Percentiles rank a stretch among this genome's conserved stretches.
Evolutionary conservation across 2,888 invertebrate genomes (phyloP).

Genomic region (Drosophila quinaria): DNA sequence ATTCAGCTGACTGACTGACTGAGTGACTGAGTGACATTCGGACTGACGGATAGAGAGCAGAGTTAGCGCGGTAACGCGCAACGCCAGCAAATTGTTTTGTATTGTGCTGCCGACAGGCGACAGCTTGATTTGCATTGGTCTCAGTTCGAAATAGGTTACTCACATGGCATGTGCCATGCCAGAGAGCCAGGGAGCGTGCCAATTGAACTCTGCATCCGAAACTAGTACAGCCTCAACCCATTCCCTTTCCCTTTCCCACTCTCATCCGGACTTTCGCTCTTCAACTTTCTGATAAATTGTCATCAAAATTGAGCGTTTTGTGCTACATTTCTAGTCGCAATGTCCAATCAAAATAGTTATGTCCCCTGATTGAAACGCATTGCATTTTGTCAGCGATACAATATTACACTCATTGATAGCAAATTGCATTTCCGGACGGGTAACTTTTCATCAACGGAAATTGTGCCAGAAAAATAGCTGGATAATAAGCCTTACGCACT

Average conservation of each 20-base stretch:
- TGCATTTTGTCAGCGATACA: slow-evolving; percentile 37
- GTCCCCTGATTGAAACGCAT: slow-evolving; percentile 53
- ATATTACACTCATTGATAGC: slow-evolving; percentile 40
- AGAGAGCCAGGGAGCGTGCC: slow-evolving; percentile 56
- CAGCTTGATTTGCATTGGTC: slow-evolving; percentile 75
- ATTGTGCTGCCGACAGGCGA: slow-evolving; percentile 70
- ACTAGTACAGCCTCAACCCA: slow-evolving; percentile 20
- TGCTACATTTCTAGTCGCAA: slow-evolving; percentile 23
- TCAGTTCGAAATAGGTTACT: slow-evolving; percentile 73
- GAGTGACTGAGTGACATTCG: slow-evolving; percentile 22
- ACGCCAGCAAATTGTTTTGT: slow-evolving; percentile 76
- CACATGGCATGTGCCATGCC: slow-evolving; percentile 58
- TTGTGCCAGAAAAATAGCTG: slow-evolving; percentile 24
- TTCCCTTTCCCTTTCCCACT: slow-evolving; percentile 22
- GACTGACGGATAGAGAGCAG: slow-evolving; percentile 28
- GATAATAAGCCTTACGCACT: slow-evolving; percentile 6
- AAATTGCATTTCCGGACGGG: slow-evolving; percentile 51
- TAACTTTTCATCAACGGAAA: slow-evolving; percentile 40
- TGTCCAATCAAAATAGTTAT: slow-evolving; percentile 68
- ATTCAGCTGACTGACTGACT: slow-evolving; percentile 39
- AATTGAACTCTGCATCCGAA: slow-evolving; percentile 54
- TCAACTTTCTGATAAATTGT: slow-evolving; percentile 53
- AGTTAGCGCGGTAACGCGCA: slow-evolving; percentile 36
- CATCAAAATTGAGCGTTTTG: slow-evolving; percentile 52
- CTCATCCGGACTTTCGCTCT: slow-evolving; percentile 16